Evolutionary conservation across 1,140 invertebrate species (phyloP).

Genomic region (Micrasema minimum): DNA sequence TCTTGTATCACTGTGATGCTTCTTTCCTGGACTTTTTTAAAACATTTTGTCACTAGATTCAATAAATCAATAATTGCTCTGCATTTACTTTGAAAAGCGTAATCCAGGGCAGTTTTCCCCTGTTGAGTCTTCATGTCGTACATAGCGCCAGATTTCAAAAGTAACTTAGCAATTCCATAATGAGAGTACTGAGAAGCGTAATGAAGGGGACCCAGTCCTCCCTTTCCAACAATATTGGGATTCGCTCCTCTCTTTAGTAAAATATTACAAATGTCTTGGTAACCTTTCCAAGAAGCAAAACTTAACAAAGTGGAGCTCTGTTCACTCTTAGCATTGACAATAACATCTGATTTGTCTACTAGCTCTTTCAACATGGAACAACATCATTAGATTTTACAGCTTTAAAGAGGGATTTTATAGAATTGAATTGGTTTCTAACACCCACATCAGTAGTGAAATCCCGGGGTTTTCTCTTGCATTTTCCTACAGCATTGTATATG

Average conservation of each 20-base stretch:
- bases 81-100: neutral
- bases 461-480: neutral
- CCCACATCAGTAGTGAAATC: neutral
- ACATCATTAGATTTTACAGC: slow-evolving; percentile 19
- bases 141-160: neutral
- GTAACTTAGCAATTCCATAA: neutral
- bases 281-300: neutral
- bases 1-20: neutral
- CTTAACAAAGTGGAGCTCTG: neutral
- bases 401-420: slow-evolving; percentile 4
- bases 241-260: slow-evolving; percentile 11
- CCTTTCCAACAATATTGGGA: slow-evolving; percentile 6
- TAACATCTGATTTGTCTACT: neutral
- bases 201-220: neutral
- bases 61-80: neutral
- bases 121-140: slow-evolving; percentile 2
- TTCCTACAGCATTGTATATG: neutral
- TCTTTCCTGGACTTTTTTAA: neutral
- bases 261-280: slow-evolving; percentile 1
- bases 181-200: neutral
- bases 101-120: neutral
- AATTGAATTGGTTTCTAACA: neutral
- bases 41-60: neutral
- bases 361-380: neutral
- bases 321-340: neutral